Conservation (phyloP, 2,797 vertebrate genomes). For the Protonibea diacanthus region DNA sequence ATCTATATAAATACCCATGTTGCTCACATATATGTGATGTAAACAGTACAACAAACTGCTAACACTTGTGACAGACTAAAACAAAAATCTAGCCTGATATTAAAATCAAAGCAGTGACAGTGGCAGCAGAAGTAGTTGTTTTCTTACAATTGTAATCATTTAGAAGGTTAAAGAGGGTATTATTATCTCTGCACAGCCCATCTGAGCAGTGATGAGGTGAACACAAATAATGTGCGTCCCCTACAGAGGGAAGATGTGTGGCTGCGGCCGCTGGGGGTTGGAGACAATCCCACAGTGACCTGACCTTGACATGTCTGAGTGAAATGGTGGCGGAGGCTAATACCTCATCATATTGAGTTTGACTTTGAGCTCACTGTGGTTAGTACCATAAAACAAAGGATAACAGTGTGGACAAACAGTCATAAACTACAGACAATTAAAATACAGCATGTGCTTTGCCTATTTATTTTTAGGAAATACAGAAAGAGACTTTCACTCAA, state of each 20-base stretch:
- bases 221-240: constrained; percentile 81
- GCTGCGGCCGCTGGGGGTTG: constrained; percentile 65
- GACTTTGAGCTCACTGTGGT: constrained; percentile 80
- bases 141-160: constrained; percentile 78
- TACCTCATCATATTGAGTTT: constrained; percentile 85
- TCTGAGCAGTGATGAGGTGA: constrained; percentile 83
- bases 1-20: constrained; percentile 13
- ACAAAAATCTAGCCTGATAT: constrained; percentile 39
- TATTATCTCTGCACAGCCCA: constrained; percentile 78
- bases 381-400: constrained; percentile 84
- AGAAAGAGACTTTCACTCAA: neutral
- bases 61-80: constrained; percentile 4
- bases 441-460: constrained; percentile 16
- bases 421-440: constrained; percentile 77
- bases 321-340: constrained; percentile 81
- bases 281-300: constrained; percentile 80
- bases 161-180: constrained; percentile 80
- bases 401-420: constrained; percentile 81
- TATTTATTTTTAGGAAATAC: constrained; percentile 21
- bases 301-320: constrained; percentile 86
- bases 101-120: constrained; percentile 12
- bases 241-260: constrained; percentile 72
- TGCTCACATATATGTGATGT: neutral
- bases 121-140: constrained; percentile 60
- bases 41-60: constrained; percentile 22